phyloP scores from a whole-genome alignment of 2,888 invertebrate genomes.

The Punctoribates punctum region DNA sequence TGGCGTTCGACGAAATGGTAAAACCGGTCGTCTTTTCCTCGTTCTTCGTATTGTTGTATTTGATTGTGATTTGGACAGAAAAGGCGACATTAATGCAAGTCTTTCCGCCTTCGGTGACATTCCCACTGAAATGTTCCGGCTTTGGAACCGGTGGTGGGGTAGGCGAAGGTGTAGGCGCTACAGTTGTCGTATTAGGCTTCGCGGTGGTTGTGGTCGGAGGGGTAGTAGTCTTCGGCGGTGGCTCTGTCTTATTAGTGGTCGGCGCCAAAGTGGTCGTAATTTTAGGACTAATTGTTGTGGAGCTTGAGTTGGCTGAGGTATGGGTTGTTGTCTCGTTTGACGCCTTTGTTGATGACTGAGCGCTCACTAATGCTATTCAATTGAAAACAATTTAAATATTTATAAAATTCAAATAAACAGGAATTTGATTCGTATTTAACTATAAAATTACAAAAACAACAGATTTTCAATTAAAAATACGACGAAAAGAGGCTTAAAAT shows the following conservation, averaged over 20 bases:
- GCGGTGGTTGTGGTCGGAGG: slow-evolving; percentile 54
- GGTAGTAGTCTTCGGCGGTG: slow-evolving; percentile 54
- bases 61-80: slow-evolving; percentile 64
- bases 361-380: slow-evolving; percentile 53
- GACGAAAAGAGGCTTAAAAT: no score
- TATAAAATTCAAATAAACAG: neutral
- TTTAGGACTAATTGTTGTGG: neutral
- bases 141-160: slow-evolving; percentile 26
- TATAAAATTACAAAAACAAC: no score
- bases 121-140: neutral
- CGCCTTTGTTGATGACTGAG: no score
- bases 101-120: slow-evolving; percentile 51
- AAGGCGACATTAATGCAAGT: slow-evolving; percentile 63
- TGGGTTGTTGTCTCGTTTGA: no score
- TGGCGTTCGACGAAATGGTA: slow-evolving; percentile 11
- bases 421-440: neutral
- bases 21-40: slow-evolving; percentile 50
- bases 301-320: neutral
- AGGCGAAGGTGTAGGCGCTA: slow-evolving; percentile 48
- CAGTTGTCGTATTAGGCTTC: slow-evolving; percentile 50
- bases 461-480: no score
- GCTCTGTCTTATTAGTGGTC: neutral
- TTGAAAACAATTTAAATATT: neutral
- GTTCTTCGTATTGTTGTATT: slow-evolving; percentile 51
- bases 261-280: neutral